phyloP scores from a whole-genome alignment of 2,888 invertebrate genomes.

The Masnerella sp. region DNA sequence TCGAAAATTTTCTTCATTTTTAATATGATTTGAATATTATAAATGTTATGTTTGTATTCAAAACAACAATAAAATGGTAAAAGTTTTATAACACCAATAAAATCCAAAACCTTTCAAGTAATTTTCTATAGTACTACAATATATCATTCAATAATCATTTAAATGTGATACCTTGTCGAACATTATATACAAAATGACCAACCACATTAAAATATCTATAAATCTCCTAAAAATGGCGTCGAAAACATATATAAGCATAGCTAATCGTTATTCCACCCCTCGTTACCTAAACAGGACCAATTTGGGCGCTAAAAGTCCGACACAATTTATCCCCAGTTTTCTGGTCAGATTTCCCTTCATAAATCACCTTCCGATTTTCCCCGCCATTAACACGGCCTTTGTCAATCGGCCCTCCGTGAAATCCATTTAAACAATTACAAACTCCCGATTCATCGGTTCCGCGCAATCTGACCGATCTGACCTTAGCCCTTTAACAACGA shows the following conservation, averaged over 20 bases:
- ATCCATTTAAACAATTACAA: constrained; percentile 40
- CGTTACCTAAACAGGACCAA: constrained; percentile 12
- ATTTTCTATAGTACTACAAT: too few relatives aligned
- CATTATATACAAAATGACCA: too few relatives aligned
- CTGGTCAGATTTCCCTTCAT: constrained; percentile 2
- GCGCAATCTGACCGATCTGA: constrained; percentile 19
- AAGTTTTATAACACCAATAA: too few relatives aligned
- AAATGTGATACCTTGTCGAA: too few relatives aligned
- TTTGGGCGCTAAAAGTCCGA: constrained; percentile 21
- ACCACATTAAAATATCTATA: too few relatives aligned
- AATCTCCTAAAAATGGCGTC: constrained; percentile 16
- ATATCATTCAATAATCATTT: too few relatives aligned
- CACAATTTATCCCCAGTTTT: constrained; percentile 32
- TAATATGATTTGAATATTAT: too few relatives aligned
- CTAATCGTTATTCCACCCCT: constrained; percentile 26
- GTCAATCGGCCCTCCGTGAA: constrained; percentile 7
- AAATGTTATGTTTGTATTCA: too few relatives aligned
- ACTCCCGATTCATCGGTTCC: constrained; percentile 27
- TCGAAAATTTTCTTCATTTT: too few relatives aligned
- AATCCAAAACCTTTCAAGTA: too few relatives aligned
- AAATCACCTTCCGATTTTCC: constrained; percentile 37
- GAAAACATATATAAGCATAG: constrained; percentile 29
- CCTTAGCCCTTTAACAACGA: constrained; percentile 16
- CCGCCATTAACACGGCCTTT: constrained; percentile 33
- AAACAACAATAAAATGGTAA: too few relatives aligned